phyloP scores from a whole-genome alignment of 1,140 invertebrate genomes.

The Orius insidiosus region DNA sequence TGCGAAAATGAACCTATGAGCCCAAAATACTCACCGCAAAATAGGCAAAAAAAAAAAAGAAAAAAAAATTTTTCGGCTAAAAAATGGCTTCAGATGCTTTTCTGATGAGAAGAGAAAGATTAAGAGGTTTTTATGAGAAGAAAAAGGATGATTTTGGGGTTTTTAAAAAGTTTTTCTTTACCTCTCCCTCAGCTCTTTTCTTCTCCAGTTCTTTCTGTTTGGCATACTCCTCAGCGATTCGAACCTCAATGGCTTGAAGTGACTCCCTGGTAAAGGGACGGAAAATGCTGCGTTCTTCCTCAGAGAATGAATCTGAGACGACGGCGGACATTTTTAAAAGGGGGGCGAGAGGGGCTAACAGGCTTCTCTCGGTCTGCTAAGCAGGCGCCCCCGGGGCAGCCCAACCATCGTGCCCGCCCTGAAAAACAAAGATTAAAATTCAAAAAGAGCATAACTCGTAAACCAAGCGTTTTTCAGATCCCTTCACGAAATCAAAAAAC shows the following conservation, averaged over 20 bases:
- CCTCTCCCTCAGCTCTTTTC: constrained; percentile 87
- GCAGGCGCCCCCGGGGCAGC: constrained; percentile 9
- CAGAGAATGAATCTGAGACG: constrained; percentile 73
- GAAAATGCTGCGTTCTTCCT: constrained; percentile 89
- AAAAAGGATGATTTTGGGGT: too few species aligned
- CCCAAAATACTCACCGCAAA: too few species aligned
- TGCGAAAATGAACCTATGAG: too few species aligned
- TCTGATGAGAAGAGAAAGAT: too few species aligned
- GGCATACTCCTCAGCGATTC: constrained; percentile 85
- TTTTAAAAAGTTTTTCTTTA: constrained; percentile 32
- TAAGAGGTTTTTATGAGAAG: too few species aligned
- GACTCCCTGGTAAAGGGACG: constrained; percentile 95
- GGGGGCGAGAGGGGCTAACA: constrained; percentile 13
- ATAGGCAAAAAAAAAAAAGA: too few species aligned
- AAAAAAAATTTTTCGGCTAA: too few species aligned
- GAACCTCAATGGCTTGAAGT: constrained; percentile 77
- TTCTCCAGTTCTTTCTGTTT: constrained; percentile 90
- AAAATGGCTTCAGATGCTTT: too few species aligned
- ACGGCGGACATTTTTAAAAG: constrained; percentile 59
- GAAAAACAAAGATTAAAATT: not conserved
- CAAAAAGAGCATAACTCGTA: not conserved
- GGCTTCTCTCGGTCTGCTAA: constrained; percentile 3
- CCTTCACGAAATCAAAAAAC: too few species aligned
- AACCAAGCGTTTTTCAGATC: too few species aligned
- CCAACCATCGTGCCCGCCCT: constrained; percentile 4